Percentiles rank a stretch among this genome's conserved stretches.
These are phyloP conservation scores for Eumerus sabulonum DNA, from an alignment of 2,888 invertebrate species.

Conservation along the genomic window DNA sequence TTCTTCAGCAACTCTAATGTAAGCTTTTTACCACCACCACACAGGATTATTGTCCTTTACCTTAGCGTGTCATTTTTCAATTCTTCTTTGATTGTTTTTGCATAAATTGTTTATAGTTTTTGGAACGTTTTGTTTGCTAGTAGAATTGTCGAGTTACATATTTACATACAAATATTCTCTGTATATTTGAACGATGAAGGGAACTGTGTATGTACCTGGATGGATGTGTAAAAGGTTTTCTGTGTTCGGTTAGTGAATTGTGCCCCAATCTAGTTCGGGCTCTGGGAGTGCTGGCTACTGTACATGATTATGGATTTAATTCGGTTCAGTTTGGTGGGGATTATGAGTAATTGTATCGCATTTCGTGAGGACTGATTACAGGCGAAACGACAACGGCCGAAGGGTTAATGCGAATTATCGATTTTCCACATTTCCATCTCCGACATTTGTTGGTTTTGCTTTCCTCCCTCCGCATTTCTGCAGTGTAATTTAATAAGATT, in stretches of 20 bases:
- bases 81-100: constrained; percentile 7
- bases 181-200: not conserved
- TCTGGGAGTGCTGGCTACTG: too few species aligned
- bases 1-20: constrained; percentile 66
- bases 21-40: too few species aligned
- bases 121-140: constrained; percentile 27
- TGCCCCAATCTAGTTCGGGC: not conserved
- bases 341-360: too few species aligned
- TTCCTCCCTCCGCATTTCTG: constrained; percentile 1
- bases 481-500: constrained; percentile 39
- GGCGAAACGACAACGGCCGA: too few species aligned
- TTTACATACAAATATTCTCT: constrained; percentile 7
- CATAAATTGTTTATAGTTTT: constrained; percentile 11
- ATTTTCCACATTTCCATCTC: constrained; percentile 38
- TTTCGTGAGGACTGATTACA: too few species aligned
- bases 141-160: constrained; percentile 10
- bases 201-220: constrained; percentile 16
- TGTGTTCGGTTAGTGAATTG: not conserved
- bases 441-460: not conserved
- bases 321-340: not conserved
- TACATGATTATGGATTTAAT: too few species aligned
- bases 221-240: not conserved
- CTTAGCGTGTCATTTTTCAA: not conserved
- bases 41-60: not conserved
- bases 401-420: constrained; percentile 32